Conservation (phyloP, 2,113 vertebrate species). For the Cathartes aura region DNA sequence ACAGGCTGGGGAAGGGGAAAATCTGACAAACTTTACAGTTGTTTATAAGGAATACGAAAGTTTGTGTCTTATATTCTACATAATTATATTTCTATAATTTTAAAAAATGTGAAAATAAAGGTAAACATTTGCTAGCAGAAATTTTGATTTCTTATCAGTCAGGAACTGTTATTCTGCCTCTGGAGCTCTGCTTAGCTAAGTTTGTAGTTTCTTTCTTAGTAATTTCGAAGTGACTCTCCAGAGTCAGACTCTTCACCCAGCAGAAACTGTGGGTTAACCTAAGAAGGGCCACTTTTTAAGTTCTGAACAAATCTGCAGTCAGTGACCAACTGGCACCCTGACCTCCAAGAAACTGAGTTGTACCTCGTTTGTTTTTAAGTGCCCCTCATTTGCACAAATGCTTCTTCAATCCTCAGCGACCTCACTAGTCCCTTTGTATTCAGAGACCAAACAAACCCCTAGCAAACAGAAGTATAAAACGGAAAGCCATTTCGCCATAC, state of each 20-base stretch:
- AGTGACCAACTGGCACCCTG: no score
- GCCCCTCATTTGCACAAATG: not conserved
- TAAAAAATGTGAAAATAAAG: not conserved
- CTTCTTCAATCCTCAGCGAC: not conserved
- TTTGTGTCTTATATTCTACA: not conserved
- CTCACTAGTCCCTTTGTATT: rapidly evolving
- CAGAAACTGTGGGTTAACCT: not conserved
- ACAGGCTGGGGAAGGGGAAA: not conserved
- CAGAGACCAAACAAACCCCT: no score
- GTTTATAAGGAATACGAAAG: not conserved
- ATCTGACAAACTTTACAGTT: not conserved
- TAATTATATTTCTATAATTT: not conserved
- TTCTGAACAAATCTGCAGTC: no score
- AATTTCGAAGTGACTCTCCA: not conserved
- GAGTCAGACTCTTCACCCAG: no score
- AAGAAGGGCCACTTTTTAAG: not conserved
- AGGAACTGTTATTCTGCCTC: not conserved
- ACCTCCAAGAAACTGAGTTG: rapidly evolving
- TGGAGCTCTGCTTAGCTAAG: not conserved
- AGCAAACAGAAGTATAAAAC: rapidly evolving
- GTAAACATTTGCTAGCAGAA: not conserved
- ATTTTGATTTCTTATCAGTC: not conserved
- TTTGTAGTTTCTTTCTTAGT: not conserved
- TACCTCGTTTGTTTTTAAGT: rapidly evolving
- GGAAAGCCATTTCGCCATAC: rapidly evolving